A percentile compares a stretch with the other conserved stretches of the same genome.
Evolutionary conservation across 2,113 vertebrate species (phyloP).

Genomic region (Myotis yumanensis): DNA sequence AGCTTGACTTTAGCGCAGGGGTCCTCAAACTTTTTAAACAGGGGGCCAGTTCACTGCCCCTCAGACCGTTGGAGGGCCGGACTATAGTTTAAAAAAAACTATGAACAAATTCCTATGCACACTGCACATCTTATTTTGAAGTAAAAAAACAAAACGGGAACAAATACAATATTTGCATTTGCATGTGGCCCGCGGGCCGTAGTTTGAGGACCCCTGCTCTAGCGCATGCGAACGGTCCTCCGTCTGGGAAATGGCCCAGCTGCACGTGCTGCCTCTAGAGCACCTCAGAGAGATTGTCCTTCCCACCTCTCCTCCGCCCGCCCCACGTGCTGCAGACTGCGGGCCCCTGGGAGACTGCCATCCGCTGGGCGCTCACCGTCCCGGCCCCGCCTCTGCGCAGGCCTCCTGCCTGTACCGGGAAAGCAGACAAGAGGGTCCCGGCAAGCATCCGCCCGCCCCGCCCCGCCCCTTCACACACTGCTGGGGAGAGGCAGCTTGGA

Average conservation of each 20-base stretch:
- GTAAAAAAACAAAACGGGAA: too few relatives aligned
- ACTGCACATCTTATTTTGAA: too few relatives aligned
- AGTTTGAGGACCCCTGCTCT: not conserved
- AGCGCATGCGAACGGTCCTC: not conserved
- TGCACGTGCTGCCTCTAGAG: not conserved
- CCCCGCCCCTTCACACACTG: slow-evolving; percentile 71
- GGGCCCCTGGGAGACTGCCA: too few relatives aligned
- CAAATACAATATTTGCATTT: too few relatives aligned
- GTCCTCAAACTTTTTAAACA: too few relatives aligned
- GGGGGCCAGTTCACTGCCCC: too few relatives aligned
- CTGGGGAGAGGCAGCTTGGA: slow-evolving; percentile 53
- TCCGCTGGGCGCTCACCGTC: not conserved
- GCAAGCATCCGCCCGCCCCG: slow-evolving; percentile 57
- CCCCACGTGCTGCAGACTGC: too few relatives aligned
- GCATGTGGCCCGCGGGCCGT: too few relatives aligned
- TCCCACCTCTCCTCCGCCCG: not conserved
- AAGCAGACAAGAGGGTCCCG: slow-evolving; percentile 42
- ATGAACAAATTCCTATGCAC: too few relatives aligned
- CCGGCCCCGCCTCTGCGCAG: not conserved
- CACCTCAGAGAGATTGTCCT: not conserved
- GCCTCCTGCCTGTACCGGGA: not conserved
- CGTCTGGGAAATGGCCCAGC: not conserved
- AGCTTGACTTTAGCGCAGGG: too few relatives aligned
- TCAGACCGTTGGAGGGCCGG: too few relatives aligned
- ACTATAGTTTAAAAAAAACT: too few relatives aligned